A percentile compares a stretch with the other conserved stretches of the same genome.
Evolutionary conservation across 2,113 vertebrate species (phyloP).

Genomic region (Vireo altiloquus): DNA sequence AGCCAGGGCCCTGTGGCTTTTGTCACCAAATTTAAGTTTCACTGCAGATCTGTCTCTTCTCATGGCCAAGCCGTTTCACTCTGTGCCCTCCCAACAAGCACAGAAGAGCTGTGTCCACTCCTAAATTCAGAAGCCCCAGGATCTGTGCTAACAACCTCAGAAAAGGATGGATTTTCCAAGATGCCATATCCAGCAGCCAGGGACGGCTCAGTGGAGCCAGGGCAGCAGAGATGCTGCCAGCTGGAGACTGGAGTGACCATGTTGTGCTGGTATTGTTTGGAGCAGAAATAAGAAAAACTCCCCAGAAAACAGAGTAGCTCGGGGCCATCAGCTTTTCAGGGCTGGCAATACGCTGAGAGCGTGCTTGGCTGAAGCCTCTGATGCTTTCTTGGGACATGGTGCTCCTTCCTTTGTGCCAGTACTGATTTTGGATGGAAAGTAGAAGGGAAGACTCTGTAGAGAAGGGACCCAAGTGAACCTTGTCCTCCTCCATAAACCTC

Average conservation of each 20-base stretch:
- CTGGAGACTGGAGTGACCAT: neutral
- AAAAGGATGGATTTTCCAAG: neutral
- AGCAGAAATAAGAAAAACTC: neutral
- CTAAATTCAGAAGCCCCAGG: fast-evolving
- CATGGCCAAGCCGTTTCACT: neutral
- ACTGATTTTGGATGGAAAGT: neutral
- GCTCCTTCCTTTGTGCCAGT: neutral
- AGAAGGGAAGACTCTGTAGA: neutral
- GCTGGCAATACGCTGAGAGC: neutral
- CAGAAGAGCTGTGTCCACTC: neutral
- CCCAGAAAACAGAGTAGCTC: neutral
- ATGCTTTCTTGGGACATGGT: neutral
- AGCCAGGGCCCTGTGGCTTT: neutral
- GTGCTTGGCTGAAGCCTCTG: neutral
- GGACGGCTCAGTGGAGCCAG: fast-evolving
- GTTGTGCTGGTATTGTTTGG: neutral
- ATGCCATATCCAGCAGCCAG: fast-evolving
- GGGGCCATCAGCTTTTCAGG: neutral
- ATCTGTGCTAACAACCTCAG: neutral
- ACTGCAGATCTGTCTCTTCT: neutral
- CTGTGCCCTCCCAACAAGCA: neutral
- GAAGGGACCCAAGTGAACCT: neutral
- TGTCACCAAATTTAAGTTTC: neutral
- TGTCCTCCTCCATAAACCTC: neutral
- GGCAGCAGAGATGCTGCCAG: neutral